These are phyloP conservation scores for Corvus hawaiiensis DNA, from an alignment of 2,113 vertebrate genomes.

Conservation along the genomic window DNA sequence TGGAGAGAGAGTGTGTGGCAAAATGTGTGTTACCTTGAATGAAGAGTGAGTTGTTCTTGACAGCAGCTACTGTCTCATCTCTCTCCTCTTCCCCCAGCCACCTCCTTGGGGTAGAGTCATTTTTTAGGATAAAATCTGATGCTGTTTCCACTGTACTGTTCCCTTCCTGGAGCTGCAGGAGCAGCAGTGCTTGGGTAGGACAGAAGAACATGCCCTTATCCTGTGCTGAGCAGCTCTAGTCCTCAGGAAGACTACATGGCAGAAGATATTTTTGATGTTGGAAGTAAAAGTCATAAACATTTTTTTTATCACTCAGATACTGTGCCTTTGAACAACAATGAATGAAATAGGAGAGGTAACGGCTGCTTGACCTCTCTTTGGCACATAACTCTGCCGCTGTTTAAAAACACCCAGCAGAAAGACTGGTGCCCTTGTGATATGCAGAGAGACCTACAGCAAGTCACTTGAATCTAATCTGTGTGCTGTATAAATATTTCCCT, in stretches of 20 bases:
- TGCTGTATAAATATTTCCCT: constrained; percentile 39
- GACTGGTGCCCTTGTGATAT: neutral
- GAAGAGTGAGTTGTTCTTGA: neutral
- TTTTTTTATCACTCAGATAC: neutral
- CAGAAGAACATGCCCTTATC: neutral
- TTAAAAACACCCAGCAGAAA: constrained; percentile 23
- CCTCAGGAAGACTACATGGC: neutral
- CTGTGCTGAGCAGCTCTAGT: neutral
- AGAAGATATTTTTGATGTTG: neutral
- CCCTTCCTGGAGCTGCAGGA: neutral
- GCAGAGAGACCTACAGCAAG: neutral
- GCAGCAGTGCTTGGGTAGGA: neutral
- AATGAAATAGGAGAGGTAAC: neutral
- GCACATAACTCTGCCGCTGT: neutral
- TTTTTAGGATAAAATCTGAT: neutral
- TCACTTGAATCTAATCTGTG: neutral
- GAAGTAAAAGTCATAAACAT: neutral
- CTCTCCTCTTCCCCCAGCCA: neutral
- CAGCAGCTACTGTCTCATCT: neutral
- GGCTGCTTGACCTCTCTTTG: neutral
- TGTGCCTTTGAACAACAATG: neutral
- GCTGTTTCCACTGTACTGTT: neutral
- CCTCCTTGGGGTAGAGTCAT: neutral
- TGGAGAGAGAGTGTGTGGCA: neutral
- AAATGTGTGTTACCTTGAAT: neutral